A percentile compares a stretch with the other conserved stretches of the same genome.
phyloP scores from a whole-genome alignment of 2,797 vertebrate genomes.

The Falco cherrug region DNA sequence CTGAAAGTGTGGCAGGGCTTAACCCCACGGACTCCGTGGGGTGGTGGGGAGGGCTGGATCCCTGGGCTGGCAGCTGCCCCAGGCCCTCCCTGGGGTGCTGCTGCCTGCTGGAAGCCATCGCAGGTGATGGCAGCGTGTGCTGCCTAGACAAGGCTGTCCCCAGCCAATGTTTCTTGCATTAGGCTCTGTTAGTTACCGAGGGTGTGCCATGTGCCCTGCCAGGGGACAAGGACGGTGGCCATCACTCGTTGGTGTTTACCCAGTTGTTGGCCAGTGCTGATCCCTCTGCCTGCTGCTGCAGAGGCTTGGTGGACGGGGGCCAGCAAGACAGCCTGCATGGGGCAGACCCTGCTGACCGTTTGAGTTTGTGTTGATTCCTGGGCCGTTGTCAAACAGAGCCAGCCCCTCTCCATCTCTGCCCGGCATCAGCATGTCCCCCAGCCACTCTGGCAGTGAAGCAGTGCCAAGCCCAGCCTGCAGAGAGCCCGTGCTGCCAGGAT shows the following conservation, averaged over 20 bases:
- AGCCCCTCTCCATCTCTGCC: background rate
- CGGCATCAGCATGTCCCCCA: accelerated
- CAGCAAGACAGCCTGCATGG: background rate
- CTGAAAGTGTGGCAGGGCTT: background rate
- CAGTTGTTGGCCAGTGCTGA: background rate
- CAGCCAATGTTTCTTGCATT: accelerated
- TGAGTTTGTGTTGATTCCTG: accelerated
- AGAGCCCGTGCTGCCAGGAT: background rate
- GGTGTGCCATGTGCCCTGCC: background rate
- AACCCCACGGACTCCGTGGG: accelerated
- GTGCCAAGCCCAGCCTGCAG: background rate
- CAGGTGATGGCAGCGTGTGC: accelerated
- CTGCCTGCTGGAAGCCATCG: background rate
- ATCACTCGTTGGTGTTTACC: background rate
- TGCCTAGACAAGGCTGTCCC: background rate
- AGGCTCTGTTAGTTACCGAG: accelerated
- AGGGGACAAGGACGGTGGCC: background rate
- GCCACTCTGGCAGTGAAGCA: background rate
- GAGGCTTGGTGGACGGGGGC: accelerated
- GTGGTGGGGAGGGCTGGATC: background rate
- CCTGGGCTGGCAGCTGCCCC: background rate
- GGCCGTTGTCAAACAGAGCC: accelerated
- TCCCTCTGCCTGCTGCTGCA: background rate
- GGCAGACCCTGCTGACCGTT: background rate
- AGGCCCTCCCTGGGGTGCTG: background rate